Evolutionary conservation across 2,797 vertebrate genomes (phyloP), one percentile per base, ranked within the genome.

Genomic region (Paguma larvata): DNA sequence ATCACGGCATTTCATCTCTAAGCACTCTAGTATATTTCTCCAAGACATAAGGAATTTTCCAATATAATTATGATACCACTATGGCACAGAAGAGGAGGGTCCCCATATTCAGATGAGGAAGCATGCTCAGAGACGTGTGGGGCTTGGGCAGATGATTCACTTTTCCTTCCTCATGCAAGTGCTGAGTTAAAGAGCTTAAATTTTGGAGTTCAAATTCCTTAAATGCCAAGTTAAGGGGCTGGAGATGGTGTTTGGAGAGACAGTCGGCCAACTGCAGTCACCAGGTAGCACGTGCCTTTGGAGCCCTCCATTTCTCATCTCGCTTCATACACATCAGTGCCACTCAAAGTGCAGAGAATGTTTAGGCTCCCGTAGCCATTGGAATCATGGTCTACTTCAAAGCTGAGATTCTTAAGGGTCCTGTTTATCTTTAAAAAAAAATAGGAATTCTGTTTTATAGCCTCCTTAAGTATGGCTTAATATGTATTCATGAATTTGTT

Each of bases 191-290:
- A 73, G 53, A 79, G 21, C 23, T 46, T 62, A 9, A 21, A 21
- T 23, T 38, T 77, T 15, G n/a, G 89, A 80, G 11, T 8, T 2
- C 18, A 18, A 70, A 16, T 77, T 85, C 48, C 25, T 34, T 51
- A 59, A 51, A 14, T 10, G 34, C 9, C 2, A 0, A 15, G 8
- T 51, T 65, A 34, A 46, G n/a, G 85, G 78, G 38, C 16, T 53
- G 1, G 34, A 62, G 21, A 73, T 13, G 19, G 10, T 38, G 41
- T 78, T 73, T 5, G 51, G 89, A 53, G 44, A 32, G 19, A 53
- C 2, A 0, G 0, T 7, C 5, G 25, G 5, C 19, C 7, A 9
- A 63, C 13, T 16, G 23, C n/a, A 51, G 25, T 27, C 41, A 3
- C 27, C 4, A 59, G 53, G 53, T 1, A 10, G 38, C 3, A 6